Base-by-base conservation (phyloP, 1,140 invertebrate genomes). In the Drosophila grimshawi region DNA sequence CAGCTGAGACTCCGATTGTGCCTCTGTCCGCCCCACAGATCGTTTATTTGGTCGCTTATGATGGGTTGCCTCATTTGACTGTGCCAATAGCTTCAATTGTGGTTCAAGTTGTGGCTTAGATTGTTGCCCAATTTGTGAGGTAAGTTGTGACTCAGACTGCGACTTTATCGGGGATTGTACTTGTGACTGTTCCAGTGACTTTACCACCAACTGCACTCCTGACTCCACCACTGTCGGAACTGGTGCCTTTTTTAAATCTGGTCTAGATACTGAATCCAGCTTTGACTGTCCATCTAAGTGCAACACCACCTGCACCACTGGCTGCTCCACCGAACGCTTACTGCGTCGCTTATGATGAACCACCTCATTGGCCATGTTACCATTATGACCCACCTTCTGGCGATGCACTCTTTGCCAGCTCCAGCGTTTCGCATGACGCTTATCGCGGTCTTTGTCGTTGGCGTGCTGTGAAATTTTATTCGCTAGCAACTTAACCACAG, bases 401-500 rank as follows among this genome's bases (percentile, higher is more conserved):
- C 59, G 71, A 27, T 64, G 66, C 30, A 45, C 33, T 7, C 53
- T 51, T 0, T 48, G 53, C 55, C 72, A 52, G 4, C 3, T 52
- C 53, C 59, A 53, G 39, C 51, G 55, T 3, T 60, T 62, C 2
- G 55, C 32, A 5, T 73, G 66, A 4, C 79, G 68, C 27, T 77
- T 82, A 5, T 55, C 62, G 0, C 80, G 77, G 2, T 80, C 73
- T 11, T 70, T 74, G 4, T 66, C 74, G 27, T 7, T 37, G 2
- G n/a, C n/a, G 0, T 72, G 39, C 27, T 62, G 62, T 8, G 74
- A 68, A 5, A 80, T 45, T 32, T 82, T 78, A n/a, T 64, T 78
- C 35, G 85, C 80, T 64, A 88, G 4, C 7, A 89, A 29, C 33
- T 83, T 83, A 30, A 64, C 56, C 19, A 67, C 64, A 0, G 85